A percentile compares a stretch with the other conserved stretches of the same genome.
Evolutionary conservation across 2,113 vertebrate species (phyloP).

Genomic region (Gnathonemus echidnorhynchus): DNA sequence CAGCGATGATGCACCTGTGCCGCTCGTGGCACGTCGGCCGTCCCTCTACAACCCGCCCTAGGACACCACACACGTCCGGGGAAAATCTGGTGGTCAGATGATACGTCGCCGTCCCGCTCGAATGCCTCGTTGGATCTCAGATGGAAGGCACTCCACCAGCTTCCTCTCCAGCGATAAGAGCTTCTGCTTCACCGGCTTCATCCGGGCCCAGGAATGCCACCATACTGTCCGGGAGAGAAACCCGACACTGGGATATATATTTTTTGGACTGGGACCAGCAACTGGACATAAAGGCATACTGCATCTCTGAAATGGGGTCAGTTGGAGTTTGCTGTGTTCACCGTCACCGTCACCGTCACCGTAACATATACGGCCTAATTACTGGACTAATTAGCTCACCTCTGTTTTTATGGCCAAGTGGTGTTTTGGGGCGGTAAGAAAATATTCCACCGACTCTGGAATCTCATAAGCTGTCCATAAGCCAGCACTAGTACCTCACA

Average conservation of each 20-base stretch:
- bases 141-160: conserved; percentile 29
- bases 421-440: background rate
- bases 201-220: conserved; percentile 41
- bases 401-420: background rate
- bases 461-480: background rate
- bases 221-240: conserved; percentile 35
- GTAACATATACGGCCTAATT: background rate
- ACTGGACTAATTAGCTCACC: background rate
- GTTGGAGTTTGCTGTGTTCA: background rate
- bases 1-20: background rate
- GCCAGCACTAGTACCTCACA: background rate
- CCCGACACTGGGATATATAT: background rate
- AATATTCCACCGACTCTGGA: background rate
- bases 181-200: conserved; percentile 30
- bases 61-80: background rate
- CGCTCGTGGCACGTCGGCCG: background rate
- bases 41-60: background rate
- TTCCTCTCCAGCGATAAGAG: conserved; percentile 29
- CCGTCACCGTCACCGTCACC: background rate
- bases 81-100: background rate
- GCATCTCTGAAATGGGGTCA: background rate
- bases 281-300: background rate
- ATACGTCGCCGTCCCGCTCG: background rate
- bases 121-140: background rate
- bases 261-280: background rate